Evolutionary conservation across 2,888 invertebrate genomes (phyloP).

Genomic region (Criorhina ranunculi): DNA sequence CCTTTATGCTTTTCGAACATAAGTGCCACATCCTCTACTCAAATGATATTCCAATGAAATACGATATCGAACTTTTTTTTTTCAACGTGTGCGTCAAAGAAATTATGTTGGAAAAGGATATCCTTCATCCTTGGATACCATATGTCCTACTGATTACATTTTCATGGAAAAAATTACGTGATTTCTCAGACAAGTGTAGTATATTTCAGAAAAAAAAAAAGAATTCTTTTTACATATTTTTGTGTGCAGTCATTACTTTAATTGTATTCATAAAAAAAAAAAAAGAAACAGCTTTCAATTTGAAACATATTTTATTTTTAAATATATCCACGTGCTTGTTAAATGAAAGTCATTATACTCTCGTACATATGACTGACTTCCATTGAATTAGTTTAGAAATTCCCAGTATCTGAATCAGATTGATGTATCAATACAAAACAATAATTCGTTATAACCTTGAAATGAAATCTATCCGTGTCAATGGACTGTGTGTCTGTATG

Average conservation of each 20-base stretch:
- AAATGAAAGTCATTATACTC: background rate
- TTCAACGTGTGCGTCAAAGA: background rate
- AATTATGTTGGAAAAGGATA: background rate
- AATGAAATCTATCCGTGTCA: slow-evolving; percentile 28
- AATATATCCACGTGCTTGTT: background rate
- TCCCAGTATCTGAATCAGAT: background rate
- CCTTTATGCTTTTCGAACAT: too few relatives aligned
- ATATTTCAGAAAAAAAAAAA: too few relatives aligned
- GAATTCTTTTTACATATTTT: too few relatives aligned
- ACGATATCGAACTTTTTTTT: background rate
- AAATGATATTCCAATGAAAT: background rate
- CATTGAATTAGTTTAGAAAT: slow-evolving; percentile 1
- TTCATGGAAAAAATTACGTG: background rate
- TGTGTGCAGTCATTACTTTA: too few relatives aligned
- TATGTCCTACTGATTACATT: background rate
- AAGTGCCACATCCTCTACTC: too few relatives aligned
- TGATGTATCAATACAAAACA: slow-evolving; percentile 12
- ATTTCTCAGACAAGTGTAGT: background rate
- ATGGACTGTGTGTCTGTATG: slow-evolving; percentile 31
- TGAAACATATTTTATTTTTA: too few relatives aligned
- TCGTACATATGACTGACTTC: too few relatives aligned
- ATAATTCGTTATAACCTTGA: slow-evolving; percentile 35
- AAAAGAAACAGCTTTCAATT: background rate
- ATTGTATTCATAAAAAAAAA: background rate
- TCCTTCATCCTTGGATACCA: background rate